Conservation (phyloP, 2,888 invertebrate genomes). For the Nephrotoma appendiculata region DNA sequence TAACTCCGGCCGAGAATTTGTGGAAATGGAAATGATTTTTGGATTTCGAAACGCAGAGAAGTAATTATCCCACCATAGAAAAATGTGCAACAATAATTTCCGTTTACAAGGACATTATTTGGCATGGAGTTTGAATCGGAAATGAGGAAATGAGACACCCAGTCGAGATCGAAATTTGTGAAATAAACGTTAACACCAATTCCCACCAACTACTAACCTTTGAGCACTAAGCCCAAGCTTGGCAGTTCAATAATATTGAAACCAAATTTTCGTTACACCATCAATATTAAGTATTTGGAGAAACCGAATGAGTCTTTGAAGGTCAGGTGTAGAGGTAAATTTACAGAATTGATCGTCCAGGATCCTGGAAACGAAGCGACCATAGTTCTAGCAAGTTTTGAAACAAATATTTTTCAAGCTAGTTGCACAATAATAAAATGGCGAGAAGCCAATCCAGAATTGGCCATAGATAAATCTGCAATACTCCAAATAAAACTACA, state of each 20-base stretch:
- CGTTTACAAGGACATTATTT: no score
- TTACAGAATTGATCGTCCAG: neutral
- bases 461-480: no score
- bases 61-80: no score
- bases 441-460: no score
- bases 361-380: neutral
- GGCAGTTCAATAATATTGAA: neutral
- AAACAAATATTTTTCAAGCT: neutral
- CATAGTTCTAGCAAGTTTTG: neutral
- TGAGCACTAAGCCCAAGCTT: neutral
- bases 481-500: no score
- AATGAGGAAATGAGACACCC: neutral
- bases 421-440: no score
- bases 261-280: neutral
- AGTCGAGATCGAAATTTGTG: neutral
- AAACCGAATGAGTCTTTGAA: neutral
- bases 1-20: no score
- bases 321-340: neutral
- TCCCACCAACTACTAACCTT: neutral
- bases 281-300: neutral
- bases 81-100: no score
- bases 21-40: no score
- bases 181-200: neutral
- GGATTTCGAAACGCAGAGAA: no score
- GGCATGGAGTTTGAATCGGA: no score